phyloP scores from a whole-genome alignment of 2,888 invertebrate species.

The Mamestra brassicae region DNA sequence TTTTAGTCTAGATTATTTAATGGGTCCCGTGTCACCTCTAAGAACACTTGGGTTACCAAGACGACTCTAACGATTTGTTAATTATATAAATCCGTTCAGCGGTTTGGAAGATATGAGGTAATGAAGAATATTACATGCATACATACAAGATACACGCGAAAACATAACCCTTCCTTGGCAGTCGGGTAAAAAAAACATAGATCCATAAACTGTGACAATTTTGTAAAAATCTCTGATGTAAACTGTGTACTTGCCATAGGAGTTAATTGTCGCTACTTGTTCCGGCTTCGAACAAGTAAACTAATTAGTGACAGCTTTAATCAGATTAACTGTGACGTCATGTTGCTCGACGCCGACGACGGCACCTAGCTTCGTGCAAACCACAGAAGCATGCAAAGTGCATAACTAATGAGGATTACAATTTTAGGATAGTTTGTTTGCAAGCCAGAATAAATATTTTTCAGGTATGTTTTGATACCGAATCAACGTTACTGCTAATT shows the following conservation, averaged over 20 bases:
- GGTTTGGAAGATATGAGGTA: too few relatives aligned
- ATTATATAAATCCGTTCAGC: too few relatives aligned
- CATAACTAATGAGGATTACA: neutral
- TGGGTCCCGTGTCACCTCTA: too few relatives aligned
- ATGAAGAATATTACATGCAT: too few relatives aligned
- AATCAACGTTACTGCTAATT: neutral
- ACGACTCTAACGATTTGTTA: too few relatives aligned
- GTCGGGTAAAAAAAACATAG: too few relatives aligned
- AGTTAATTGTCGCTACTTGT: slow-evolving; percentile 1
- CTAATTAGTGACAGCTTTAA: slow-evolving; percentile 16
- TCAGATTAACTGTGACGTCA: slow-evolving; percentile 1
- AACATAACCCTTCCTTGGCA: too few relatives aligned
- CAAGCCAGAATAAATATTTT: neutral
- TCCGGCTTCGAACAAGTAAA: neutral
- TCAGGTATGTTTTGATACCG: neutral
- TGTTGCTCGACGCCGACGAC: neutral
- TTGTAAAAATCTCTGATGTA: too few relatives aligned
- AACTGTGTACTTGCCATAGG: neutral
- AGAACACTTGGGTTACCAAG: too few relatives aligned
- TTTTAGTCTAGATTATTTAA: too few relatives aligned
- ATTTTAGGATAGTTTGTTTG: neutral
- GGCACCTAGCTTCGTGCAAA: neutral
- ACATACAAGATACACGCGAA: too few relatives aligned
- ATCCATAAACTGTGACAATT: too few relatives aligned
- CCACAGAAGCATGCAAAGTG: slow-evolving; percentile 7